Evolutionary conservation across 2,113 vertebrate genomes (phyloP).

Genomic region (Tringa solitaria): DNA sequence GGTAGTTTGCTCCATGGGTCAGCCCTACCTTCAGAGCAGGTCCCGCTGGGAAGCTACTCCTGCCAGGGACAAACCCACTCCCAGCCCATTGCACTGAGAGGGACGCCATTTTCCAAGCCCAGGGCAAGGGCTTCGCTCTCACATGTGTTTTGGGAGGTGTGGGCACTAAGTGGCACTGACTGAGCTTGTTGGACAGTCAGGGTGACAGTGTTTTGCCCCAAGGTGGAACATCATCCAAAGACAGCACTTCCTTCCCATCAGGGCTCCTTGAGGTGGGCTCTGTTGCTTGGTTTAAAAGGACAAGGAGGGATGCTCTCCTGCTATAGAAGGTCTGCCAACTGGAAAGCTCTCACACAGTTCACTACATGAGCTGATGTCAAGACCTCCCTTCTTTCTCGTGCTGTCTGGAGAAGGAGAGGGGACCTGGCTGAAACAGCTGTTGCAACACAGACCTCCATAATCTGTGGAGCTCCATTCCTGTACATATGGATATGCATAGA

Average conservation of each 20-base stretch:
- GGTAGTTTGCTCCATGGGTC: conserved; percentile 55
- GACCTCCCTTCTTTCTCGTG: background rate
- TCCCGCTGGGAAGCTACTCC: background rate
- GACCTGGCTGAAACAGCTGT: background rate
- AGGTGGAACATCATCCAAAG: background rate
- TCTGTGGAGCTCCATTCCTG: background rate
- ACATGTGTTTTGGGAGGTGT: background rate
- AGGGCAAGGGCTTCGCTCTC: background rate
- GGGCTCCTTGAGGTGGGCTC: background rate
- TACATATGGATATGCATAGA: background rate
- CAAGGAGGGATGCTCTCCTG: background rate
- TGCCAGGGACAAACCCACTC: background rate
- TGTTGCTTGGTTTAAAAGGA: background rate
- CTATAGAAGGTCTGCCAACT: background rate
- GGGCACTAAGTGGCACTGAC: background rate
- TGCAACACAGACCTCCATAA: background rate
- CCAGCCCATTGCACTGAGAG: background rate
- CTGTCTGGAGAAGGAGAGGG: background rate
- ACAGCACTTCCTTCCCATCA: background rate
- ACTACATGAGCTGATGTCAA: background rate
- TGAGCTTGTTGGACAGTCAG: background rate
- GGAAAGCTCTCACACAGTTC: background rate
- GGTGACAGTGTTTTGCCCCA: background rate
- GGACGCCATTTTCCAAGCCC: background rate
- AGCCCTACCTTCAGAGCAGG: conserved; percentile 63